These are phyloP conservation scores for Myotis pilosus DNA, from an alignment of 2,797 vertebrate species.

Conservation along the genomic window DNA sequence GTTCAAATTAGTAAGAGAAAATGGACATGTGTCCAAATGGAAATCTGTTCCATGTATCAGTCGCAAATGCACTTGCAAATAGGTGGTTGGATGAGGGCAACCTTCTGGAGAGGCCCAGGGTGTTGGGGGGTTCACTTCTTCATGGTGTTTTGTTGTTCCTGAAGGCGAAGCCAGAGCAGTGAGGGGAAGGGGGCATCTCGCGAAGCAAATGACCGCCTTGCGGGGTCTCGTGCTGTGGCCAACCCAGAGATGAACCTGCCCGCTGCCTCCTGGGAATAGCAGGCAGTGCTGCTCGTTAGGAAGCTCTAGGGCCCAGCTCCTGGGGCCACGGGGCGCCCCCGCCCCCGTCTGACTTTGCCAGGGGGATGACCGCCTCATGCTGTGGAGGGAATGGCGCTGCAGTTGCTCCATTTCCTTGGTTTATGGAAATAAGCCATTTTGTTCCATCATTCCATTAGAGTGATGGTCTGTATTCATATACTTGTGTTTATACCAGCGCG, in stretches of 20 bases:
- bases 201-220: neutral
- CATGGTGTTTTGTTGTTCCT: rapidly evolving
- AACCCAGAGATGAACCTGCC: neutral
- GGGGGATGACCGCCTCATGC: neutral
- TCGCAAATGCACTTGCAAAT: conserved; percentile 24
- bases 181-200: neutral
- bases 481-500: neutral
- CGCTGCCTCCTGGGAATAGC: neutral
- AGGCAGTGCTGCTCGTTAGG: rapidly evolving
- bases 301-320: neutral
- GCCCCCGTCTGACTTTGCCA: neutral
- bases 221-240: rapidly evolving
- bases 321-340: neutral
- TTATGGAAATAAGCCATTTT: conserved; percentile 56
- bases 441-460: neutral
- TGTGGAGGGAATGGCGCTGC: conserved; percentile 36
- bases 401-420: neutral
- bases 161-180: rapidly evolving
- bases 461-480: neutral
- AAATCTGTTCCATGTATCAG: conserved; percentile 75
- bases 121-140: neutral
- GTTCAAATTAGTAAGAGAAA: conserved; percentile 83
- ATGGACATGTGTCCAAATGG: conserved; percentile 82
- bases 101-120: neutral
- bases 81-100: neutral